phyloP scores from a whole-genome alignment of 1,140 invertebrate genomes.

The Aphidius gifuensis region DNA sequence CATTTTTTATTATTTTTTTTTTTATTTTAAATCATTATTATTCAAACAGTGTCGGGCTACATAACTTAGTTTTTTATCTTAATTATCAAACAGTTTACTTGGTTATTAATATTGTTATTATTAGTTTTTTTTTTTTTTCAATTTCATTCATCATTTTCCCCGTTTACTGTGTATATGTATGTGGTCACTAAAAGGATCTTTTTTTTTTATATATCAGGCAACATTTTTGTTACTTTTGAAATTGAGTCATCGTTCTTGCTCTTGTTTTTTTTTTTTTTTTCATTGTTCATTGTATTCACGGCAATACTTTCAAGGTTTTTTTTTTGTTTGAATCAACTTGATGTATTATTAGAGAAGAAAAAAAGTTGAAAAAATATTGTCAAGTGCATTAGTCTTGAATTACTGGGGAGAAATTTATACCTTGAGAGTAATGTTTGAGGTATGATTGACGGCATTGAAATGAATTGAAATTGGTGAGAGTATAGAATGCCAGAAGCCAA shows the following conservation, averaged over 20 bases:
- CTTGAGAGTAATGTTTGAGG: constrained; percentile 5
- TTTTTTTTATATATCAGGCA: constrained; percentile 3
- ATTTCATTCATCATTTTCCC: constrained; percentile 18
- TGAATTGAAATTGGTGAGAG: constrained; percentile 6
- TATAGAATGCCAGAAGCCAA: constrained; percentile 6
- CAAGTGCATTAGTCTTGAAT: neutral
- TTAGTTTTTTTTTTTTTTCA: constrained; percentile 19
- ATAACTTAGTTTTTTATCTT: constrained; percentile 42
- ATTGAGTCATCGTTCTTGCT: no score
- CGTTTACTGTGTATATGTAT: constrained; percentile 10
- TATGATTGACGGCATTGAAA: constrained; percentile 1
- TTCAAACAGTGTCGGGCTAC: constrained; percentile 52
- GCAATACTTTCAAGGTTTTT: no score
- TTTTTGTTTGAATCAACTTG: no score
- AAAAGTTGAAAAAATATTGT: no score
- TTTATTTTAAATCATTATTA: constrained; percentile 38
- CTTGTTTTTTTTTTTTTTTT: no score
- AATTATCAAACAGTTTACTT: constrained; percentile 35
- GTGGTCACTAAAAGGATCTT: no score
- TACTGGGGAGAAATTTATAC: neutral
- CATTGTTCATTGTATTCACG: no score
- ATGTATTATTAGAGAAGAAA: no score
- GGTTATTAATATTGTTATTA: constrained; percentile 24
- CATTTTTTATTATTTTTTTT: constrained; percentile 32
- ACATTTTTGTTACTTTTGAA: no score